These are phyloP conservation scores for Apotomis turbidana DNA, from an alignment of 2,888 invertebrate genomes.

Conservation along the genomic window DNA sequence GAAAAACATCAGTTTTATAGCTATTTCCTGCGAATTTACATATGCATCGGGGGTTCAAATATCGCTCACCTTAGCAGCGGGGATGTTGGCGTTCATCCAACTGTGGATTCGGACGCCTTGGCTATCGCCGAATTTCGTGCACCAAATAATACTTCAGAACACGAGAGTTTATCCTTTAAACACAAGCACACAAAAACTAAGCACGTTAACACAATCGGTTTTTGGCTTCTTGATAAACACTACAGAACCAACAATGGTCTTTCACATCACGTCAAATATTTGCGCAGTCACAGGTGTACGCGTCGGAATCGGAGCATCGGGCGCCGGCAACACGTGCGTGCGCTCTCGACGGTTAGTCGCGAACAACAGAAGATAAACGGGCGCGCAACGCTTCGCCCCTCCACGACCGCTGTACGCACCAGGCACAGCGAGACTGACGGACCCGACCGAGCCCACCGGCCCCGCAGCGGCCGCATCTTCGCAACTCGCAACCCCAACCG, in stretches of 20 bases:
- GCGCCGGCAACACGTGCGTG: conserved; percentile 79
- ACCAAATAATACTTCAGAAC: conserved; percentile 61
- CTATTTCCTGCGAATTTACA: conserved; percentile 50
- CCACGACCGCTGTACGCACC: conserved; percentile 74
- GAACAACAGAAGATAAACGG: conserved; percentile 67
- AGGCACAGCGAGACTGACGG: conserved; percentile 76
- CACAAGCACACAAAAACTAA: conserved; percentile 66
- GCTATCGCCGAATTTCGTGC: conserved; percentile 74
- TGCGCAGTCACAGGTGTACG: conserved; percentile 76
- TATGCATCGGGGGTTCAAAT: conserved; percentile 55
- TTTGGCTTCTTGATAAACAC: conserved; percentile 54
- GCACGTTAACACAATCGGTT: conserved; percentile 62
- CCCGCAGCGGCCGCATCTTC: conserved; percentile 58
- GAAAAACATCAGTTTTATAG: conserved; percentile 50
- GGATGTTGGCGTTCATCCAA: conserved; percentile 82
- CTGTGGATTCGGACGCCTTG: conserved; percentile 70
- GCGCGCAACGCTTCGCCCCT: conserved; percentile 59
- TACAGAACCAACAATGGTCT: conserved; percentile 67
- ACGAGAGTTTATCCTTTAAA: conserved; percentile 62
- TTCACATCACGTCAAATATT: conserved; percentile 78
- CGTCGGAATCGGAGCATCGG: conserved; percentile 62
- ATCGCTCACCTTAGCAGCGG: conserved; percentile 77
- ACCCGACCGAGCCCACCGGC: conserved; percentile 48
- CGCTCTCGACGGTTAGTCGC: conserved; percentile 74
- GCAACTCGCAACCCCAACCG: conserved; percentile 61